Conservation (phyloP, 2,888 invertebrate species). For the Stenolophus ochropezus region DNA sequence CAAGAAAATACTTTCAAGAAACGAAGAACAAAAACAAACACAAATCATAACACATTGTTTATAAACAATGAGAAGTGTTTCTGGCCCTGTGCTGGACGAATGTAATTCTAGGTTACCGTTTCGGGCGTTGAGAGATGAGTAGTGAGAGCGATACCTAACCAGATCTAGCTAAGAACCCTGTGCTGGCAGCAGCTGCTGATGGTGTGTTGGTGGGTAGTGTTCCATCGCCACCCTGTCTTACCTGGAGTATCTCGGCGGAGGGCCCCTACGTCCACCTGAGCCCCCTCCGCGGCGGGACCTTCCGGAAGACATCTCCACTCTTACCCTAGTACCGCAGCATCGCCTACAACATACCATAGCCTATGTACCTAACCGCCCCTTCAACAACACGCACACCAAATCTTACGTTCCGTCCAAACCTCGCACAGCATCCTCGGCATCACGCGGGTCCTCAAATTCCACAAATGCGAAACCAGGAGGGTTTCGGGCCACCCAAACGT, state of each 20-base stretch:
- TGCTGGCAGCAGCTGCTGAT: neutral
- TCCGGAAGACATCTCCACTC: conserved; percentile 95
- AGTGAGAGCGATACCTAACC: neutral
- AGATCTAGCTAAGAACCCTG: neutral
- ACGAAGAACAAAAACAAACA: neutral
- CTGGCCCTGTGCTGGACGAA: neutral
- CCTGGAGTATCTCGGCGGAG: conserved; percentile 71
- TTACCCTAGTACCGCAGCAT: conserved; percentile 91
- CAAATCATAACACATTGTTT: too few relatives aligned
- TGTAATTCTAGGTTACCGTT: neutral
- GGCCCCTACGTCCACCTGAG: conserved; percentile 69
- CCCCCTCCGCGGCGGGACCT: conserved; percentile 84
- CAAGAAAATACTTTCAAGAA: too few relatives aligned
- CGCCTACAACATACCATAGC: conserved; percentile 75
- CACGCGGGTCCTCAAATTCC: conserved; percentile 91
- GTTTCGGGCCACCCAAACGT: conserved; percentile 95
- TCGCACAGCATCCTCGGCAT: conserved; percentile 90
- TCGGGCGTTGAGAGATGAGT: neutral
- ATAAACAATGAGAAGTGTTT: neutral
- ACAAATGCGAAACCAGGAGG: conserved; percentile 95
- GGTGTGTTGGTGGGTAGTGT: neutral
- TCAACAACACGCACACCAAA: too few relatives aligned
- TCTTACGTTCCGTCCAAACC: conserved; percentile 90
- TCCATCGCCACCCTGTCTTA: conserved; percentile 61
- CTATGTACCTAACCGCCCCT: neutral